Evolutionary conservation across 1,140 invertebrate species (phyloP), one percentile per base, ranked within the genome.

Genomic region (Calosoma granatense): DNA sequence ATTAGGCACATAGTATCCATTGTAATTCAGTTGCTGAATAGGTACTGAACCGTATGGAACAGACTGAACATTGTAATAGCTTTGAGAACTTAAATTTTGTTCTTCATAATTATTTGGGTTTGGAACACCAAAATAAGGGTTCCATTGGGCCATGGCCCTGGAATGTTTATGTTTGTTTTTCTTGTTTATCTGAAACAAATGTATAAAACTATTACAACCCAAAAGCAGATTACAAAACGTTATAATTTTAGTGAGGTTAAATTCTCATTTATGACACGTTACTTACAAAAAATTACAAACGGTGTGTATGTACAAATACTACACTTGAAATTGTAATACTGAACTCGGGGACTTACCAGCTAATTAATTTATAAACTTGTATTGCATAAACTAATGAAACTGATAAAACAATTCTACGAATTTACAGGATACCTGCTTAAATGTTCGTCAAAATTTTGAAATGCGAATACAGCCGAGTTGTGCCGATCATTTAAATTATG

Each of bases 141-240:
- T 47, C 41, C 41, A 47, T 17, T 47, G 41, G 41, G 41, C 41
- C 41, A 47, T 47, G 41, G 41, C 41, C 41, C 41, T 30, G 26
- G 14, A 30, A 30, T 12, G 15, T 11, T 11, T 9, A 6, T 17
- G 4, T 47, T 47, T 47, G 17, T 12, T 11, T 47, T 47, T 4
- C 15, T 17, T 47, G 41, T 47, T 11, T 12, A 47, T 11, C 17
- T 11, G 17, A 47, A 9, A 47, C n/a, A 47, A 47, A 11, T 9
- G n/a, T 36, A 36, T 9, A n/a, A 6, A 36, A 36, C 26, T 36
- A n/a, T 36, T 36, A 36, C 6, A 9, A 36, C 6, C 26, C n/a
- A n/a, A n/a, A n/a, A n/a, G n/a, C n/a, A n/a, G n/a, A n/a, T n/a
- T n/a, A n/a, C n/a, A n/a, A 4, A 30, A 30, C 26, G 26, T 30